A percentile compares a stretch with the other conserved stretches of the same genome.
These are phyloP conservation scores for Danaus chrysippus DNA, from an alignment of 2,888 invertebrate species.

Conservation along the genomic window DNA sequence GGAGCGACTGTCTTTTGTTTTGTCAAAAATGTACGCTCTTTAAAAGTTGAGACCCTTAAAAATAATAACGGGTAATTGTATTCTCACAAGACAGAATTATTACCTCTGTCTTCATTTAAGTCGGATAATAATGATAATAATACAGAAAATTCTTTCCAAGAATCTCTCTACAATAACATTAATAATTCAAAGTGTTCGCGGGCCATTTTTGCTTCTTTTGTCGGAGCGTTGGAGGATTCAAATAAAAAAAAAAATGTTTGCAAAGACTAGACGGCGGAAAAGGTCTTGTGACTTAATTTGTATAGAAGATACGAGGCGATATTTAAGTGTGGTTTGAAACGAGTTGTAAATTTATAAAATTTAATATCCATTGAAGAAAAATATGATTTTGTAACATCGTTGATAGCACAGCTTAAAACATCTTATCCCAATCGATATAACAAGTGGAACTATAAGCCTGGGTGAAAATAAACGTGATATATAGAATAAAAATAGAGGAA, in stretches of 20 bases:
- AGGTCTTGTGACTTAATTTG: slow-evolving; percentile 34
- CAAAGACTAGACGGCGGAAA: slow-evolving; percentile 32
- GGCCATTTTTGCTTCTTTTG: slow-evolving; percentile 40
- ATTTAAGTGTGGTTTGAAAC: slow-evolving; percentile 20
- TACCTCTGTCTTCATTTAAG: slow-evolving; percentile 37
- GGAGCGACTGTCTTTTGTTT: slow-evolving; percentile 20
- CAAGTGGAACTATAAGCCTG: too few relatives aligned
- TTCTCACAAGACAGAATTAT: slow-evolving; percentile 31
- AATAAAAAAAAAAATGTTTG: slow-evolving; percentile 39
- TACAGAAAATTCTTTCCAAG: slow-evolving; percentile 37
- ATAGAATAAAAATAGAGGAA: slow-evolving; percentile 17
- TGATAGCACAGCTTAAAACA: background rate
- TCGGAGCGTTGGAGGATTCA: slow-evolving; percentile 33
- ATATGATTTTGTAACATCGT: background rate
- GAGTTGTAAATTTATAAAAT: background rate
- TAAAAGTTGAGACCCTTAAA: slow-evolving; percentile 27
- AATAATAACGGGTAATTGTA: slow-evolving; percentile 31
- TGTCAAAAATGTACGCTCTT: slow-evolving; percentile 19
- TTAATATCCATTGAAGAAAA: background rate
- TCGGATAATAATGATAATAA: slow-evolving; percentile 41
- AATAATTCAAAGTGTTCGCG: slow-evolving; percentile 43
- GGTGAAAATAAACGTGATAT: background rate
- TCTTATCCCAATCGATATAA: too few relatives aligned
- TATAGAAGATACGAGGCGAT: slow-evolving; percentile 24
- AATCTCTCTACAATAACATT: slow-evolving; percentile 42